Conservation (phyloP, 2,888 invertebrate genomes). For the Tenodera sinensis region DNA sequence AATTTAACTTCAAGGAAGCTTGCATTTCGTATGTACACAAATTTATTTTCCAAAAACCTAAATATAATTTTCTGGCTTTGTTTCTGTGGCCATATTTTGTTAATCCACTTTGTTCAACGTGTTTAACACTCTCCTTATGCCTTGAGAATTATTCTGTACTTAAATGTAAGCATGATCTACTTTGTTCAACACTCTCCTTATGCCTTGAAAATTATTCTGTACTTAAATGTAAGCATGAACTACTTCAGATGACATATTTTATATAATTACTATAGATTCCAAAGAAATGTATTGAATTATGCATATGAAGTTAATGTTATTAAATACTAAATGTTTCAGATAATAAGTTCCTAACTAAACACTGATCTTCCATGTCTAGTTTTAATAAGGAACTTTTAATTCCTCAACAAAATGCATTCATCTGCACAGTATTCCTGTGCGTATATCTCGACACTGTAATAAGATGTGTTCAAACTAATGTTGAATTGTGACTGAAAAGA, state of each 20-base stretch:
- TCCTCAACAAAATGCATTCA: background rate
- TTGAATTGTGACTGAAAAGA: background rate
- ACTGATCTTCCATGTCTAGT: background rate
- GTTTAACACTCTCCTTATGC: background rate
- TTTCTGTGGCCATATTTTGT: background rate
- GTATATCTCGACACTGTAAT: background rate
- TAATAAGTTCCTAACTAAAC: background rate
- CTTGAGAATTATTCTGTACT: background rate
- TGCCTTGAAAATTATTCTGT: background rate
- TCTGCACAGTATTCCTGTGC: background rate
- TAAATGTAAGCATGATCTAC: background rate
- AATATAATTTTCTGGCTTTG: too few species aligned
- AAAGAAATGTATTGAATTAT: background rate
- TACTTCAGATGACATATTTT: background rate
- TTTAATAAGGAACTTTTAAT: too few species aligned
- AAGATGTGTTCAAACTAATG: background rate
- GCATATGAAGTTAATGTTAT: background rate
- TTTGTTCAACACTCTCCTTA: background rate
- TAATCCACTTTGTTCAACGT: background rate
- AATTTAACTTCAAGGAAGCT: too few species aligned
- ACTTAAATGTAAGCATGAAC: background rate
- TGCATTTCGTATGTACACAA: too few species aligned
- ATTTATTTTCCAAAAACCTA: too few species aligned
- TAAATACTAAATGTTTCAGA: background rate
- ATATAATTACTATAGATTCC: background rate